Evolutionary conservation across 2,797 vertebrate genomes (phyloP), one percentile per base, ranked within the genome.

Genomic region (Catharus ustulatus): DNA sequence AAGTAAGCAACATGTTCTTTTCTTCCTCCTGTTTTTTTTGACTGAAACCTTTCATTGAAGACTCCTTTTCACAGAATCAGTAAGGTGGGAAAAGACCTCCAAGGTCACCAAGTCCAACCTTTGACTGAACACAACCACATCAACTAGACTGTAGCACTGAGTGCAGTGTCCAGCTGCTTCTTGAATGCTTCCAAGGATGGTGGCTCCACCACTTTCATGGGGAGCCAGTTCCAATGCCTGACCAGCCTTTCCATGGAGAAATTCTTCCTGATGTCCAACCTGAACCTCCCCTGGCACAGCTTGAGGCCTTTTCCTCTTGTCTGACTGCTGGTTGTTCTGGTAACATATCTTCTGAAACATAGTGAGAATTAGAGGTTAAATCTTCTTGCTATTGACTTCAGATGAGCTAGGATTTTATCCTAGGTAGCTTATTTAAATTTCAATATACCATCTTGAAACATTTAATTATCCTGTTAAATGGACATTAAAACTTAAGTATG

Each of bases 401-500:
- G 27, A 51, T 59, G 63, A 32, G 32, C 42, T 46, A 74, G n/a
- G 57, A 40, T 58, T 92, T 86, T 84, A 42, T 76, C 42, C 46
- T 76, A 42, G 32, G 51, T 93, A 81, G 38, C 16, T 78, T 87
- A 72, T 26, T 81, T 92, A 49, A 66, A 81, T 73, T 55, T 91
- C 36, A 55, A 0, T 46, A 26, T 83, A 62, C 57, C 15, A 43
- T 64, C 0, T 1, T 57, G 48, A 91, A 92, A 79, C 30, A 17
- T 69, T 77, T 59, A 54, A 67, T 73, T 74, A 80, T 16, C 23
- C 57, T 57, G 13, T 62, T 73, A 84, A 90, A 38, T 21, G 26
- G 51, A 78, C 34, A 30, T 91, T 51, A 66, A 64, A 94, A 80
- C 18, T 67, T 40, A 91, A 94, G 87, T 90, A 89, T 94, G 85